Conservation (phyloP, 2,797 vertebrate species). For the Delichon dasypus region DNA sequence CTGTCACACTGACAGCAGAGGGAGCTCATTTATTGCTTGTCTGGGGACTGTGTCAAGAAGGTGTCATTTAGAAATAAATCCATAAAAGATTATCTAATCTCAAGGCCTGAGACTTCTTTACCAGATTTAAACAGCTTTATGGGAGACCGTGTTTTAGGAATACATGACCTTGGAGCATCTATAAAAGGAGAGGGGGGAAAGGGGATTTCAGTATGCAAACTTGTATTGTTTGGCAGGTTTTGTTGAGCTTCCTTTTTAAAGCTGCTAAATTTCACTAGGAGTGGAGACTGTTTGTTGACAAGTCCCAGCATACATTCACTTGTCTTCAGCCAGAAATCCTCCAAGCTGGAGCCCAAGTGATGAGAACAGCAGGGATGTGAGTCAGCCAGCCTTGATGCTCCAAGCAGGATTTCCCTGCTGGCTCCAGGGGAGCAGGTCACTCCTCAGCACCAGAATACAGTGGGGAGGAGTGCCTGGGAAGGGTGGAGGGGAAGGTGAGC, state of each 20-base stretch:
- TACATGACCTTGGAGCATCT: not conserved
- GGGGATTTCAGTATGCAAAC: not conserved
- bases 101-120: not conserved
- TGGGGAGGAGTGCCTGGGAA: not conserved
- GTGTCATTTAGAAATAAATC: not conserved
- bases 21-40: slow-evolving; percentile 40
- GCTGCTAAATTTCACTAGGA: not conserved
- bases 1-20: slow-evolving; percentile 40
- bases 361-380: not conserved
- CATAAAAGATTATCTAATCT: not conserved
- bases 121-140: not conserved
- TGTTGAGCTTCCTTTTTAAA: not conserved
- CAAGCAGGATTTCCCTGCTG: slow-evolving; percentile 1
- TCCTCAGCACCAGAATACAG: not conserved
- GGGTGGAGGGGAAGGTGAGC: not conserved
- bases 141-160: not conserved
- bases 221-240: not conserved
- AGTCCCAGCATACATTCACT: not conserved
- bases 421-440: not conserved
- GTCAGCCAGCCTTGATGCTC: not conserved
- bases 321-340: slow-evolving; percentile 26
- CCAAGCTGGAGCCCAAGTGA: not conserved
- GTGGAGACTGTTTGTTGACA: not conserved
- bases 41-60: not conserved
- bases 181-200: not conserved